phyloP scores from a whole-genome alignment of 2,797 vertebrate species.

The Phoxinus dragarum region DNA sequence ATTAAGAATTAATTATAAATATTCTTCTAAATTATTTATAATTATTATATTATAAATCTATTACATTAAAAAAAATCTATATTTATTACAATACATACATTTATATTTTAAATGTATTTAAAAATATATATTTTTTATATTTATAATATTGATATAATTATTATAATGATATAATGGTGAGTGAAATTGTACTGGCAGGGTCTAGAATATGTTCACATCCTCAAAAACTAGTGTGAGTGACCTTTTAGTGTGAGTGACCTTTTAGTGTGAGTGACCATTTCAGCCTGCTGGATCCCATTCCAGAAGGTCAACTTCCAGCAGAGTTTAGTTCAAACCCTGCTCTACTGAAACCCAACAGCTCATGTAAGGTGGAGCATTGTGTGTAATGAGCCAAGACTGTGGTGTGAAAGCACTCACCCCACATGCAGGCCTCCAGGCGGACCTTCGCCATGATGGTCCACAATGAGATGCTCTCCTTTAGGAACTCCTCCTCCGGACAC shows the following conservation, averaged over 20 bases:
- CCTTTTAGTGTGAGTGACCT: background rate
- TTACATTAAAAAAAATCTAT: no score
- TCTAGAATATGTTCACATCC: background rate
- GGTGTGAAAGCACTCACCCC: constrained; percentile 85
- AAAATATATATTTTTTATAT: no score
- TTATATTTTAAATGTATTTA: no score
- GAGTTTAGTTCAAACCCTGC: background rate
- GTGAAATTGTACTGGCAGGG: background rate
- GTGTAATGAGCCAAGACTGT: background rate
- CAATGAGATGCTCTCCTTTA: constrained; percentile 85
- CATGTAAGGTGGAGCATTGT: background rate
- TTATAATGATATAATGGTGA: no score
- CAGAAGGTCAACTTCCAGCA: background rate
- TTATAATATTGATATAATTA: no score
- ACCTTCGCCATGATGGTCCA: constrained; percentile 99
- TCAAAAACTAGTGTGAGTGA: background rate
- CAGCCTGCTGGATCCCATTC: background rate
- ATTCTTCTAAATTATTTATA: no score
- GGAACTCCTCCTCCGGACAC: constrained; percentile 83
- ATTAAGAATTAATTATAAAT: no score
- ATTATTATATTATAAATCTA: no score
- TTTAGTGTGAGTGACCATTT: background rate
- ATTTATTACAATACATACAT: no score
- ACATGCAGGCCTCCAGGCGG: constrained; percentile 99
- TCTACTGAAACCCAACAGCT: background rate